These are phyloP conservation scores for Eufriesea mexicana DNA, from an alignment of 1,140 invertebrate genomes.

Conservation along the genomic window DNA sequence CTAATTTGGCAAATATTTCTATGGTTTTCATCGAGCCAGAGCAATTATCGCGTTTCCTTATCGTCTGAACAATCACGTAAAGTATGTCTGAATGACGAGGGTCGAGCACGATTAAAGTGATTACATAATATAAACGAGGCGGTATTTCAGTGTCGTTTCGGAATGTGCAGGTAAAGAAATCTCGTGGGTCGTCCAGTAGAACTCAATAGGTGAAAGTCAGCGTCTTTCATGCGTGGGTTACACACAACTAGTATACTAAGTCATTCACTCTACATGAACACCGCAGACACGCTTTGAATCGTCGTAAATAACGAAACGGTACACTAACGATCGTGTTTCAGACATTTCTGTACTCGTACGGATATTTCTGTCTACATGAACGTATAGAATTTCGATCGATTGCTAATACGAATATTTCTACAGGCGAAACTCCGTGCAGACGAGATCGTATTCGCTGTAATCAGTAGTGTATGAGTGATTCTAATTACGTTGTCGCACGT, in stretches of 20 bases:
- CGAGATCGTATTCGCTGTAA: neutral
- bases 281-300: slow-evolving; percentile 20
- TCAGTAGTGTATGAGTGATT: neutral
- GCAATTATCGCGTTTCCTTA: neutral
- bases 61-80: neutral
- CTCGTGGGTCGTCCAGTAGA: slow-evolving; percentile 11
- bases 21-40: neutral
- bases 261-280: slow-evolving; percentile 14
- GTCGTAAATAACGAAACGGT: neutral
- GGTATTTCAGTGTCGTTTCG: slow-evolving; percentile 7
- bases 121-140: slow-evolving; percentile 7
- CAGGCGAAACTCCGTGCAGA: neutral
- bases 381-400: neutral
- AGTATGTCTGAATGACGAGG: neutral
- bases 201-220: slow-evolving; percentile 48
- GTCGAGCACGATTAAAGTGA: neutral
- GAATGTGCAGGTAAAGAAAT: slow-evolving; percentile 30
- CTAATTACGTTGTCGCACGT: neutral
- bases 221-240: slow-evolving; percentile 38
- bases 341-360: neutral
- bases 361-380: neutral
- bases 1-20: neutral
- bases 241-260: slow-evolving; percentile 1
- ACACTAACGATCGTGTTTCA: neutral
- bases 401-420: neutral